A percentile compares a stretch with the other conserved stretches of the same genome.
phyloP scores from a whole-genome alignment of 2,113 vertebrate species.

The Gorsachius goisagi region DNA sequence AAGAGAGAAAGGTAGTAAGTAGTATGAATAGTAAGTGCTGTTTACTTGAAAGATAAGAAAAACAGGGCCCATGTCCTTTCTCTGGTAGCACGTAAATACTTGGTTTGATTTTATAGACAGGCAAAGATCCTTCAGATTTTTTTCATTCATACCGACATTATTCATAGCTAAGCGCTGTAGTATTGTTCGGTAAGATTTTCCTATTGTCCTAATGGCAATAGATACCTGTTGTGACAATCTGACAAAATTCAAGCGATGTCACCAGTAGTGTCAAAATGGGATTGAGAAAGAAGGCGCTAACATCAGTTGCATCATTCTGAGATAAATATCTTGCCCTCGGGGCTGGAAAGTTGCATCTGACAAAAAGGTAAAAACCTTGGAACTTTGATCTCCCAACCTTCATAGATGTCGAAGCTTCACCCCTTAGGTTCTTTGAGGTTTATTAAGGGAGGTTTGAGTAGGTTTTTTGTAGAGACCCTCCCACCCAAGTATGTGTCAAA shows the following conservation, averaged over 20 bases:
- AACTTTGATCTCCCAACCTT: neutral
- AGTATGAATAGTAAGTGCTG: neutral
- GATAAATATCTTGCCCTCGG: neutral
- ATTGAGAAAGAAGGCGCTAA: neutral
- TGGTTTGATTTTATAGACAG: neutral
- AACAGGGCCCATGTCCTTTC: neutral
- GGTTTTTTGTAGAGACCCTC: neutral
- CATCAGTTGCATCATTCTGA: neutral
- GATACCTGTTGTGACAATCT: neutral
- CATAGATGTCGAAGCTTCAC: neutral
- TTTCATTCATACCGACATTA: neutral
- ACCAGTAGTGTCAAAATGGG: neutral
- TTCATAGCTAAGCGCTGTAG: neutral
- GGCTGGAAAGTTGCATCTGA: neutral
- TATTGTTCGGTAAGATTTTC: neutral
- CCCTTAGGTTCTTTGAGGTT: neutral
- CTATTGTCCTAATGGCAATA: neutral
- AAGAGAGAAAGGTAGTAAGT: neutral
- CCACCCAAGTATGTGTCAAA: neutral
- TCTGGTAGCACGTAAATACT: neutral
- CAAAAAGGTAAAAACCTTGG: neutral
- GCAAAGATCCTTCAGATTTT: neutral
- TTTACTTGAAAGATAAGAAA: neutral
- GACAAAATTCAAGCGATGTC: neutral
- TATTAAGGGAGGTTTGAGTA: neutral